A percentile compares a stretch with the other conserved stretches of the same genome.
phyloP scores from a whole-genome alignment of 1,140 invertebrate species.

The Temnothorax nylanderi region DNA sequence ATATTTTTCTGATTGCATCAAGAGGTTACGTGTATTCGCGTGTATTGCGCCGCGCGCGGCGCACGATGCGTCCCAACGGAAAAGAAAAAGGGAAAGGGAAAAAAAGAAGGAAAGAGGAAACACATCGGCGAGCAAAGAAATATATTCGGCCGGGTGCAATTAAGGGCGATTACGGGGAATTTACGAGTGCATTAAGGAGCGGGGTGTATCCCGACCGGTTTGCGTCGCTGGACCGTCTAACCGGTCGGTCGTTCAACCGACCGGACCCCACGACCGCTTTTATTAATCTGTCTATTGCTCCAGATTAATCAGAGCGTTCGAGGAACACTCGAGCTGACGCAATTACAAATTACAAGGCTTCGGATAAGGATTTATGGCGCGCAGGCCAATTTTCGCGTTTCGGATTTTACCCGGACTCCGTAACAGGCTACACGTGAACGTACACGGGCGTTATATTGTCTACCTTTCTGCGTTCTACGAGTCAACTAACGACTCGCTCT shows the following conservation, averaged over 20 bases:
- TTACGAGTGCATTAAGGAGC: conserved; percentile 9
- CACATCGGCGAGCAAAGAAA: not conserved
- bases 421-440: not conserved
- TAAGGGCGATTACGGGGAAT: not conserved
- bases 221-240: not conserved
- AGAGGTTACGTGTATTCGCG: conserved; percentile 23
- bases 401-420: not conserved
- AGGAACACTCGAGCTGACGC: conserved; percentile 14
- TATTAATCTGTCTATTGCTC: conserved; percentile 13
- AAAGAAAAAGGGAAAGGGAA: not conserved
- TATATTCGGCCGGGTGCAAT: not conserved
- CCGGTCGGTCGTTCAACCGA: not conserved
- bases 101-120: not conserved
- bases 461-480: conserved; percentile 6
- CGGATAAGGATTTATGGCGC: conserved; percentile 1
- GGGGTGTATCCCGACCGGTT: conserved; percentile 22
- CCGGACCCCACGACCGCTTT: not conserved
- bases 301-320: conserved; percentile 11
- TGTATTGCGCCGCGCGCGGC: not conserved
- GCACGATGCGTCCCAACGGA: not conserved
- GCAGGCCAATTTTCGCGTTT: not conserved
- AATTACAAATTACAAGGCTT: conserved; percentile 2
- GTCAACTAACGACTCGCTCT: conserved; percentile 34
- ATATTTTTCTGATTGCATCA: conserved; percentile 59
- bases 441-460: conserved; percentile 5